These are phyloP conservation scores for Trichonephila clavipes DNA, from an alignment of 1,140 invertebrate species.

Conservation along the genomic window DNA sequence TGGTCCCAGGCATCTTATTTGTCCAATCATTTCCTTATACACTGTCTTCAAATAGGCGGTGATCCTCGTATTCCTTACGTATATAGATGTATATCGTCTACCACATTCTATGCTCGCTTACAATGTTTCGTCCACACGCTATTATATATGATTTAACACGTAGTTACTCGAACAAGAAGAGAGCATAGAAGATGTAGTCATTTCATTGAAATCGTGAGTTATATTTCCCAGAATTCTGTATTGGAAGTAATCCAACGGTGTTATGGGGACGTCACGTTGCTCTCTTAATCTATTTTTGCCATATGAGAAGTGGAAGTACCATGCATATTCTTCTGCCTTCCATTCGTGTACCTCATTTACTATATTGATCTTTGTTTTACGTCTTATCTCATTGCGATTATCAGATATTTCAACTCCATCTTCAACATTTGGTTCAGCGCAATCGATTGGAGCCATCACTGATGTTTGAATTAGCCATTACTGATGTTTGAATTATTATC, in stretches of 20 bases:
- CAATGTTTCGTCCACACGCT: not conserved
- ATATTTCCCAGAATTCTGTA: conserved; percentile 79
- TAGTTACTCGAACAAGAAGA: conserved; percentile 78
- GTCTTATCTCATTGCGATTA: conserved; percentile 31
- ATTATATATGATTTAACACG: conserved; percentile 42
- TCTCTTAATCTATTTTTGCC: conserved; percentile 80
- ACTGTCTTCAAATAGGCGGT: conserved; percentile 74
- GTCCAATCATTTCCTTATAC: conserved; percentile 69
- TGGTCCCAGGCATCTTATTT: conserved; percentile 67
- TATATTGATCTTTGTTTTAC: conserved; percentile 64
- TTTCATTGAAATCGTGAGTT: conserved; percentile 80
- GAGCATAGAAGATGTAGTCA: conserved; percentile 81
- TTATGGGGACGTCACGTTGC: conserved; percentile 79
- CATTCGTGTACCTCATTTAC: conserved; percentile 57
- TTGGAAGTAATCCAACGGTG: conserved; percentile 81
- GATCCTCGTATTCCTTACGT: conserved; percentile 67
- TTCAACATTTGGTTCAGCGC: conserved; percentile 43
- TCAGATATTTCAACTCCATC: conserved; percentile 56
- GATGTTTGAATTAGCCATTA: no score
- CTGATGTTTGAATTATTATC: not conserved
- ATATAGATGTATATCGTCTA: conserved; percentile 56
- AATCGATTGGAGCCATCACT: conserved; percentile 59
- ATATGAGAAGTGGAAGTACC: conserved; percentile 80
- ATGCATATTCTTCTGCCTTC: conserved; percentile 80
- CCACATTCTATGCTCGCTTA: conserved; percentile 22